Percentiles rank a stretch among this genome's conserved stretches.
Evolutionary conservation across 2,113 vertebrate genomes (phyloP).

Genomic region (Alexandromys fortis): DNA sequence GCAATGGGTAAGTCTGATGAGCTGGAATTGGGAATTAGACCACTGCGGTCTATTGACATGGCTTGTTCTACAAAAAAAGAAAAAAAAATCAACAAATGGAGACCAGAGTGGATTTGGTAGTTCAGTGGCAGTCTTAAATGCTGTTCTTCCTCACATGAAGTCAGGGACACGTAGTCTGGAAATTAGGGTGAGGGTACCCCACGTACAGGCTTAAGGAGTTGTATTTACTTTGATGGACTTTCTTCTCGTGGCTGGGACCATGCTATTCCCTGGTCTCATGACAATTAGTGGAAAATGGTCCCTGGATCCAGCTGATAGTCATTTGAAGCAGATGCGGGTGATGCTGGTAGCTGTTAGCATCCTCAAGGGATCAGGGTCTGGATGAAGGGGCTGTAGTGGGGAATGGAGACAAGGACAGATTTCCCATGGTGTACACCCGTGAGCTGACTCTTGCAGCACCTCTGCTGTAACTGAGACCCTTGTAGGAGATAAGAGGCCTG

Average conservation of each 20-base stretch:
- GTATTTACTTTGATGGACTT: neutral
- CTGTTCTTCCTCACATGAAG: neutral
- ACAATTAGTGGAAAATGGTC: neutral
- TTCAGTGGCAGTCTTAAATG: neutral
- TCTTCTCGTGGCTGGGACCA: fast-evolving
- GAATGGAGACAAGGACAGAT: neutral
- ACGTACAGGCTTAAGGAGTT: neutral
- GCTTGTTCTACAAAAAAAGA: neutral
- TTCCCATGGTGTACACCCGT: fast-evolving
- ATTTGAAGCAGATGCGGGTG: neutral
- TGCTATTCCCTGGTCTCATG: neutral
- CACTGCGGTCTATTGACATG: neutral
- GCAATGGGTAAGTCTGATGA: neutral
- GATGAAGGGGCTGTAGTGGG: neutral
- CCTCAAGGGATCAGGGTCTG: neutral
- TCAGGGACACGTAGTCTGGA: neutral
- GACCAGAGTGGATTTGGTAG: no score
- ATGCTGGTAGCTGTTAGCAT: neutral
- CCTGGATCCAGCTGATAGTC: neutral
- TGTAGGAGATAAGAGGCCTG: neutral
- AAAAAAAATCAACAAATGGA: neutral
- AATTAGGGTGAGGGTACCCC: neutral
- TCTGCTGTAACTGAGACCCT: neutral
- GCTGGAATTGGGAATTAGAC: neutral
- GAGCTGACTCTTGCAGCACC: neutral